Evolutionary conservation across 2,113 vertebrate genomes (phyloP).

Genomic region (Numenius arquata): DNA sequence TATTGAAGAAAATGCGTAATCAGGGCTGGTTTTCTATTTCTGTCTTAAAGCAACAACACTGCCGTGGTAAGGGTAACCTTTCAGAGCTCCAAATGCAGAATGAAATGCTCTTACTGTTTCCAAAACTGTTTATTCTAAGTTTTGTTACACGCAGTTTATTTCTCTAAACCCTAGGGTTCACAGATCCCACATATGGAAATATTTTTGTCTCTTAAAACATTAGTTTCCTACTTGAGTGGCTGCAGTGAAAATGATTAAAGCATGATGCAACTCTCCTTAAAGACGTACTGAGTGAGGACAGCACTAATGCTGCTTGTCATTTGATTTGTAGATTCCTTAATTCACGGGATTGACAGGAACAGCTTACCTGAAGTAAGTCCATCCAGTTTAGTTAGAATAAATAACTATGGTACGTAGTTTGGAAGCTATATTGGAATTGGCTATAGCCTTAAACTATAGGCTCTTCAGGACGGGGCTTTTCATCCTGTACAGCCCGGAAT

Average conservation of each 20-base stretch:
- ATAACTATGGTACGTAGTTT: rapidly evolving
- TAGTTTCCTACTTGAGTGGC: not conserved
- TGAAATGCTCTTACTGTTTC: not conserved
- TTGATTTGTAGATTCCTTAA: not conserved
- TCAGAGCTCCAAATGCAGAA: not conserved
- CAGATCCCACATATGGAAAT: not conserved
- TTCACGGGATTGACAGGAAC: not conserved
- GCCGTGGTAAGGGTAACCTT: not conserved
- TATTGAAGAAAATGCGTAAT: slow-evolving; percentile 39
- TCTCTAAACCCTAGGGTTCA: not conserved
- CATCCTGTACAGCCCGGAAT: not conserved
- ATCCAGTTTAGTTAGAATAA: not conserved
- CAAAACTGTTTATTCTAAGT: not conserved
- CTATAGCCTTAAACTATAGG: not conserved
- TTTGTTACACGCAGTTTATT: not conserved
- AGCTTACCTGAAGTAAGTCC: not conserved
- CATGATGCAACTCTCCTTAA: not conserved
- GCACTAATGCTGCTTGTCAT: not conserved
- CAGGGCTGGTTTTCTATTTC: slow-evolving; percentile 14
- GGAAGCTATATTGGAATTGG: not conserved
- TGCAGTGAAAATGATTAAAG: not conserved
- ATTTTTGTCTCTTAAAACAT: not conserved
- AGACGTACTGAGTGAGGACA: rapidly evolving
- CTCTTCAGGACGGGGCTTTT: not conserved
- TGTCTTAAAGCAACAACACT: not conserved